phyloP scores from a whole-genome alignment of 2,113 vertebrate species.

The Chloroceryle aenea region DNA sequence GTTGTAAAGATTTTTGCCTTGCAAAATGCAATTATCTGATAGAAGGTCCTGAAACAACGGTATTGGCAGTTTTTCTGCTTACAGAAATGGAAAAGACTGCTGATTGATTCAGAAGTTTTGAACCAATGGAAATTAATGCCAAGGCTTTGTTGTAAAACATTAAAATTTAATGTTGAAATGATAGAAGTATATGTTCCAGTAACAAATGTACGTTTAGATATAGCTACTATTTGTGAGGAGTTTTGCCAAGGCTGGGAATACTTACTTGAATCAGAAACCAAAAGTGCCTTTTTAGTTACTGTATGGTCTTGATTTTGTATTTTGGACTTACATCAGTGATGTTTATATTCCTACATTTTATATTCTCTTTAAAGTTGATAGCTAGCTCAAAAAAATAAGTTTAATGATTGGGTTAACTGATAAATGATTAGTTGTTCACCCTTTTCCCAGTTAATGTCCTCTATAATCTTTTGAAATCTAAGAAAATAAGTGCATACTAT shows the following conservation, averaged over 20 bases:
- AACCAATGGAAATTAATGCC: not conserved
- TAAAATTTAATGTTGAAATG: not conserved
- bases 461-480: not conserved
- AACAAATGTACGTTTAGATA: not conserved
- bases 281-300: conserved; percentile 3
- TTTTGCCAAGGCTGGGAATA: not conserved
- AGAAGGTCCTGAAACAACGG: not conserved
- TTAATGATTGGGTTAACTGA: not conserved
- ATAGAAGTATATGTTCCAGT: not conserved
- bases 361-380: not conserved
- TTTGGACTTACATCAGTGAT: not conserved
- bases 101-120: not conserved
- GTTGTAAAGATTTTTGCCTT: not conserved
- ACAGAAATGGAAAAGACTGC: not conserved
- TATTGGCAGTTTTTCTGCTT: not conserved
- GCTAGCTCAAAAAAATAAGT: not conserved
- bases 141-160: not conserved
- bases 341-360: conserved; percentile 25
- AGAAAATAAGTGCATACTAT: not conserved
- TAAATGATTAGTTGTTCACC: not conserved
- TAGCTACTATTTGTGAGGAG: not conserved
- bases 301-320: not conserved
- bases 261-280: conserved; percentile 26
- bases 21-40: not conserved
- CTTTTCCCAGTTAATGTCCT: not conserved